Evolutionary conservation across 2,113 vertebrate genomes (phyloP).

Genomic region (Microcebus griseorufus): DNA sequence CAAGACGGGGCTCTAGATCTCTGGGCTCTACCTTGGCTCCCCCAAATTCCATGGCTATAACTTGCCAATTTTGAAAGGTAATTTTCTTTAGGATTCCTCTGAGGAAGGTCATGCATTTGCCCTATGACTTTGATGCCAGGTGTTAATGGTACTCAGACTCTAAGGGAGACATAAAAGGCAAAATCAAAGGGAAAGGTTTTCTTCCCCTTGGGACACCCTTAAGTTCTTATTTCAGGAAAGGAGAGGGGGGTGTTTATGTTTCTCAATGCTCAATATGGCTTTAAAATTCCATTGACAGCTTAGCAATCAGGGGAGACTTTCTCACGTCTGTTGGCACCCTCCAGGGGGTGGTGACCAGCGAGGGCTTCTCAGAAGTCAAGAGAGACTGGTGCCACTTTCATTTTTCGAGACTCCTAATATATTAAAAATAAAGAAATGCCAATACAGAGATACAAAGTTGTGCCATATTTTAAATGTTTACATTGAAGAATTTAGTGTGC

Average conservation of each 20-base stretch:
- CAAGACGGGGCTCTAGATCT: neutral
- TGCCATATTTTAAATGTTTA: neutral
- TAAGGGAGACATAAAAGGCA: neutral
- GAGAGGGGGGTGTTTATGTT: neutral
- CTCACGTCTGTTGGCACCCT: neutral
- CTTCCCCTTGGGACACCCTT: neutral
- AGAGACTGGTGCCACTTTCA: neutral
- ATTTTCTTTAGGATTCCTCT: constrained; percentile 57
- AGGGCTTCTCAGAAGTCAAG: neutral
- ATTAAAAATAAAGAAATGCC: neutral
- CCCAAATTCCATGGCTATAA: neutral
- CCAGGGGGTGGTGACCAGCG: neutral
- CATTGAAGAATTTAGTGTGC: neutral
- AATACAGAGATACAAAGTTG: neutral
- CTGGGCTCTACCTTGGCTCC: neutral
- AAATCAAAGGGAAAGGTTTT: constrained; percentile 47
- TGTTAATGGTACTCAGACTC: constrained; percentile 53
- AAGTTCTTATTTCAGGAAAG: constrained; percentile 46
- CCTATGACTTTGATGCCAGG: constrained; percentile 56
- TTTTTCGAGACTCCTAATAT: neutral
- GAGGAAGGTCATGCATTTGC: neutral
- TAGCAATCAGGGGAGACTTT: neutral
- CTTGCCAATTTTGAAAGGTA: neutral
- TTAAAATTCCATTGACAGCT: constrained; percentile 30
- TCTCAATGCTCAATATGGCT: neutral